Percentiles rank a stretch among this genome's conserved stretches.
These are phyloP conservation scores for Brachionus rotundiformis DNA, from an alignment of 1,140 invertebrate species.

Conservation along the genomic window DNA sequence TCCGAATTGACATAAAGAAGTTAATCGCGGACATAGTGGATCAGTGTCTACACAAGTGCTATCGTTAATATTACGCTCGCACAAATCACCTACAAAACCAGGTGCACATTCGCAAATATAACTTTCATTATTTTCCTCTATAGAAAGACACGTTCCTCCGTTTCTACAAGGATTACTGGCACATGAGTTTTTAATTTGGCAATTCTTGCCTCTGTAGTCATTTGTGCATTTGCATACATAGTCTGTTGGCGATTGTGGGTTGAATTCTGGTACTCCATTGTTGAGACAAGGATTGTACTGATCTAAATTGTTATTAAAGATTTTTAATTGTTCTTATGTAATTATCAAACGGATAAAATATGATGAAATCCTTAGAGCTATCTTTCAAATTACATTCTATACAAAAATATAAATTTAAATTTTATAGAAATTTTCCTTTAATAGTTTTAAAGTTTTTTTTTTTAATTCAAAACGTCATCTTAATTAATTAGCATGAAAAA, in stretches of 20 bases:
- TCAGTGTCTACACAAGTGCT: not conserved
- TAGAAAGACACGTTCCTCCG: not conserved
- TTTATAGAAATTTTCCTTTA: too few species aligned
- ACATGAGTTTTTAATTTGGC: conserved; percentile 4
- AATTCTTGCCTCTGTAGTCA: not conserved
- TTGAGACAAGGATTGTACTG: conserved; percentile 32
- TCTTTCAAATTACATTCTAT: too few species aligned
- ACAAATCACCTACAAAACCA: conserved; percentile 22
- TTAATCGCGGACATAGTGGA: not conserved
- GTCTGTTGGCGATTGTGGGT: not conserved
- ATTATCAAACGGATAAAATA: too few species aligned
- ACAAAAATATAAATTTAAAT: too few species aligned
- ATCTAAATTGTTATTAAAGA: too few species aligned
- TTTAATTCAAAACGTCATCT: too few species aligned
- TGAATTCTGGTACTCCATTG: not conserved
- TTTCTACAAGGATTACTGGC: conserved; percentile 12
- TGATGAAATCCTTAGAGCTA: too few species aligned
- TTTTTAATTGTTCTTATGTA: not conserved
- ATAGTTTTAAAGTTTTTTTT: too few species aligned
- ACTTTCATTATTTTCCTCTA: conserved; percentile 35
- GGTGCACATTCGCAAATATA: not conserved
- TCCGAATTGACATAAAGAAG: not conserved
- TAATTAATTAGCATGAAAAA: too few species aligned
- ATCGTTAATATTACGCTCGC: not conserved
- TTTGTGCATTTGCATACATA: not conserved